These are phyloP conservation scores for Cydia splendana DNA, from an alignment of 1,140 invertebrate species.

Conservation along the genomic window DNA sequence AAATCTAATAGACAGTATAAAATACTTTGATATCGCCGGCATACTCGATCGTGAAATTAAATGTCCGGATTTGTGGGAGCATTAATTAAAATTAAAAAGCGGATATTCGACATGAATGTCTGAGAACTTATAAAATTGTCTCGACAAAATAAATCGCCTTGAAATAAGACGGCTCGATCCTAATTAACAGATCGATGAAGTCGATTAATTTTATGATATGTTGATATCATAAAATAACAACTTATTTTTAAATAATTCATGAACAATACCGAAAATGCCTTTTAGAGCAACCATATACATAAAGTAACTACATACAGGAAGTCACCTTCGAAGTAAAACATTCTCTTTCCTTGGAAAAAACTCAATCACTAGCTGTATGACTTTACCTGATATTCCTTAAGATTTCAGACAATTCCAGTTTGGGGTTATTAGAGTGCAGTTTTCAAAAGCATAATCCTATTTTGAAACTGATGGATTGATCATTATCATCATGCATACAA, in stretches of 20 bases:
- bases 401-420: background rate
- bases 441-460: background rate
- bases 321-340: background rate
- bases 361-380: too few species aligned
- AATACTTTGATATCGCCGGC: constrained; percentile 45
- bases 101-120: background rate
- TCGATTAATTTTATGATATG: constrained; percentile 7
- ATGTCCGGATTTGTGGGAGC: background rate
- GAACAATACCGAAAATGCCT: background rate
- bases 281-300: constrained; percentile 3
- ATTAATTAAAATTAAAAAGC: constrained; percentile 13
- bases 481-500: constrained; percentile 10
- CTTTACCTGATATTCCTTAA: background rate
- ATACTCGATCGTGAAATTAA: background rate
- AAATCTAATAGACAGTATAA: constrained; percentile 36
- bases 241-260: constrained; percentile 5
- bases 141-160: constrained; percentile 11
- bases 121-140: background rate
- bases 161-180: constrained; percentile 9
- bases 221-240: background rate
- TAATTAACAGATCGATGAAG: constrained; percentile 27
- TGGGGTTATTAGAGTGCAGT: background rate
- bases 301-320: background rate
- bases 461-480: constrained; percentile 6
- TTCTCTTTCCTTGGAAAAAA: background rate